Evolutionary conservation across 2,797 vertebrate genomes (phyloP).

Genomic region (Bradypodion ventrale): DNA sequence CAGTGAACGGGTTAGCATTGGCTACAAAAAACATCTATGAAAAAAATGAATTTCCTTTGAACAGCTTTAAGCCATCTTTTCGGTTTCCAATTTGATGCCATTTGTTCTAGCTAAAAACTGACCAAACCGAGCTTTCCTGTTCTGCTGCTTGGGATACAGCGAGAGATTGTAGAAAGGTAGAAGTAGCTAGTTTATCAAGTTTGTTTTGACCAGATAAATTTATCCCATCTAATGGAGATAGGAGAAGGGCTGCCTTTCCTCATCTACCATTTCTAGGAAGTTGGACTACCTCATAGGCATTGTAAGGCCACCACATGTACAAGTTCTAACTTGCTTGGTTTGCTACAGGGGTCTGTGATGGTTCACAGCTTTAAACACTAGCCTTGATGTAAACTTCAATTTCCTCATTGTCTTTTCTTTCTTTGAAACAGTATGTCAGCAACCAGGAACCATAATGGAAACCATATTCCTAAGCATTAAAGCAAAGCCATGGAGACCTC

Average conservation of each 20-base stretch:
- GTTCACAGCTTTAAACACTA: not conserved
- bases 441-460: not conserved
- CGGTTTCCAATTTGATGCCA: not conserved
- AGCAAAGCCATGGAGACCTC: not conserved
- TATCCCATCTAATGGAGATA: fast-evolving
- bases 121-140: too few species aligned
- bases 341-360: not conserved
- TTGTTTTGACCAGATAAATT: fast-evolving
- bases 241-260: not conserved
- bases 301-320: not conserved
- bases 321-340: not conserved
- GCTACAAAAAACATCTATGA: not conserved
- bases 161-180: not conserved
- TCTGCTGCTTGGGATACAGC: not conserved
- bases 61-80: not conserved
- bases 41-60: not conserved
- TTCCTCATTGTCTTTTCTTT: not conserved
- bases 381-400: slow-evolving; percentile 1
- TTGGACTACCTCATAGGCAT: not conserved
- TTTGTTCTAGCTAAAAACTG: too few species aligned
- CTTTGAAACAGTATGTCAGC: not conserved
- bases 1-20: not conserved
- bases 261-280: not conserved
- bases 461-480: slow-evolving; percentile 3
- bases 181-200: not conserved